Base-by-base conservation (phyloP, 2,888 invertebrate species). In the Ctena decussata region DNA sequence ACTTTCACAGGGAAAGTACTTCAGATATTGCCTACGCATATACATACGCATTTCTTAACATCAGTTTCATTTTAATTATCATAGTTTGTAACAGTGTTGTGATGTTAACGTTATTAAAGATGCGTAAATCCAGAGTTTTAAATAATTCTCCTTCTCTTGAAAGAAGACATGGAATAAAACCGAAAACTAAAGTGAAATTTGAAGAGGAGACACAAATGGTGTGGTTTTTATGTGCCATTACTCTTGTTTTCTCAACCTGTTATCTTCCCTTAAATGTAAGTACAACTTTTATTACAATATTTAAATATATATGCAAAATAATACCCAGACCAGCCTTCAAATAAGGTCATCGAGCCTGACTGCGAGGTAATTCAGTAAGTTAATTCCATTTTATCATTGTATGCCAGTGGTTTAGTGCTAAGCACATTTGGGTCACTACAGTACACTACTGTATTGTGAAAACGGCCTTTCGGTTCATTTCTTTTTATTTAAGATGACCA, bases 221-320 rank as follows among this genome's bases (percentile, higher is more conserved):
- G 27, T 91, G 94, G 83, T 94, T 95, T 65, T 92, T 95, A 11
- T 91, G 94, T 77, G 95, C 94, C 60, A 94, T 95, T 73, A 95
- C 95, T 21, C 41, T 94, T 32, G 93, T 95, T 6, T 95, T 95
- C 84, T 91, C 93, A 39, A 87, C 91, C 0, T 95, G 95, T 84
- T 95, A 94, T 93, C 87, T 95, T n/a, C 95, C 95, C 21, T 86
- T 95, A 18, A 94, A 94, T 91, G 95, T 94, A 93, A 93, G 93
- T 93, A 70, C 41, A 11, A 11, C 8, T 41, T 41, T 41, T 15
- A 41, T n/a, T n/a, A n/a, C n/a, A n/a, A n/a, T n/a, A n/a, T n/a
- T n/a, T n/a, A n/a, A n/a, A n/a, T n/a, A n/a, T n/a, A n/a, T n/a
- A n/a, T n/a, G n/a, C n/a, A n/a, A n/a, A n/a, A n/a, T n/a, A n/a